A percentile compares a stretch with the other conserved stretches of the same genome.
These are phyloP conservation scores for Euspilapteryx auroguttella DNA, from an alignment of 2,888 invertebrate species.

Conservation along the genomic window DNA sequence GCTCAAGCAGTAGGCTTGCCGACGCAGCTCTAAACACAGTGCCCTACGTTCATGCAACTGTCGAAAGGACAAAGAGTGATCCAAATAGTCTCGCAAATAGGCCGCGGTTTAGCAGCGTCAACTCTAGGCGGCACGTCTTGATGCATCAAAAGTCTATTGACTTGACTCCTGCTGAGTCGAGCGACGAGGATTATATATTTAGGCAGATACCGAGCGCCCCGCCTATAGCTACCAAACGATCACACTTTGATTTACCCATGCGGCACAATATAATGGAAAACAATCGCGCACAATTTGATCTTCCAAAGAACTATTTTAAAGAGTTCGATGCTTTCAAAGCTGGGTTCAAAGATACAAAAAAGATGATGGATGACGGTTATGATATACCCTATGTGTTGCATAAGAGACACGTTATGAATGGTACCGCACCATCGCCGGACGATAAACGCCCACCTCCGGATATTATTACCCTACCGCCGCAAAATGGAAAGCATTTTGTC, in stretches of 20 bases:
- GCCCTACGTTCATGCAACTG: constrained; percentile 69
- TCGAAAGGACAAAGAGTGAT: constrained; percentile 85
- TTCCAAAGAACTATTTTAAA: constrained; percentile 73
- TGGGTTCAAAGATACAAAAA: constrained; percentile 51
- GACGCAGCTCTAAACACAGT: constrained; percentile 55
- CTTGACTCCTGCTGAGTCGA: constrained; percentile 81
- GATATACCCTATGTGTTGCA: constrained; percentile 86
- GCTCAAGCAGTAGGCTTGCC: constrained; percentile 51
- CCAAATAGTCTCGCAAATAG: constrained; percentile 77
- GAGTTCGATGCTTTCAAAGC: constrained; percentile 64
- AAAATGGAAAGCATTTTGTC: constrained; percentile 44
- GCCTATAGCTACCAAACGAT: constrained; percentile 70
- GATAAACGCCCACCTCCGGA: constrained; percentile 43
- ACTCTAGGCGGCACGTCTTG: constrained; percentile 73
- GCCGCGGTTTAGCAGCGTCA: constrained; percentile 72
- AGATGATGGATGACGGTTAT: constrained; percentile 53
- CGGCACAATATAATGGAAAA: constrained; percentile 50
- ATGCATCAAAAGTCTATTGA: constrained; percentile 88
- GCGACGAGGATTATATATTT: constrained; percentile 80
- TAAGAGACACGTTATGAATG: constrained; percentile 84
- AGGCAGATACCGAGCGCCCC: constrained; percentile 76
- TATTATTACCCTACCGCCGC: constrained; percentile 44
- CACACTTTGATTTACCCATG: constrained; percentile 68
- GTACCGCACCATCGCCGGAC: constrained; percentile 69
- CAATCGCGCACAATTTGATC: constrained; percentile 68